Evolutionary conservation across 2,113 vertebrate genomes (phyloP), one percentile per base, ranked within the genome.

Genomic region (Seriola aureovittata): DNA sequence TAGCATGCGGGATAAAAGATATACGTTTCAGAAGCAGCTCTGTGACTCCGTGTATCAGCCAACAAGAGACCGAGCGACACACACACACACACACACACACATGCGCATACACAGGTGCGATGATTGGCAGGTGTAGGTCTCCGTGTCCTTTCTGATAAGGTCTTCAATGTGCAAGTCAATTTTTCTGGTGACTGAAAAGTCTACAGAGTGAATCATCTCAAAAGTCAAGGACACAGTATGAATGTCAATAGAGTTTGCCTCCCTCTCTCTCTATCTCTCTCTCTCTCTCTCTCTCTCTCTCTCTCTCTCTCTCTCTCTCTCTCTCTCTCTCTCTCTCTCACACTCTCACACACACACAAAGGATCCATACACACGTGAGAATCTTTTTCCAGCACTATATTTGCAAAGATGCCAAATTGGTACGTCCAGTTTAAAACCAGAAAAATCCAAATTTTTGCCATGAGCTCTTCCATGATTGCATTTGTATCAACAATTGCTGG

Each of bases 101-200:
- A 29, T 8, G 29, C 38, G 48, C 29, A 48, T 71, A 29, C 64
- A 32, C 23, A 44, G 5, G 65, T 19, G 13, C 3, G 4, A 1
- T 82, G 88, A 85, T 46, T 81, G 84, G 72, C 83, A 82, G 69
- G 65, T 71, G 80, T 74, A 60, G 55, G 78, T 55, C 74, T 86
- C 75, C 8, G 64, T 80, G 78, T 80, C 84, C 75, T 82, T 72
- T 80, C 79, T 85, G 78, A 86, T 89, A 82, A 86, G 58, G 81
- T 77, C 80, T 81, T 78, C 80, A 60, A 13, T 67, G 76, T 82
- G 65, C 68, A 85, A 85, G 78, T 64, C 75, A 80, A 82, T 82
- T 86, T 85, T 88, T 34, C 62, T 69, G 1, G 25, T 75, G 73
- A 68, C 81, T 80, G 66, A 76, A 80, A 83, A 84, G 71, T 70